These are phyloP conservation scores for Cyanoliseus patagonus DNA, from an alignment of 2,113 vertebrate species.

Conservation along the genomic window DNA sequence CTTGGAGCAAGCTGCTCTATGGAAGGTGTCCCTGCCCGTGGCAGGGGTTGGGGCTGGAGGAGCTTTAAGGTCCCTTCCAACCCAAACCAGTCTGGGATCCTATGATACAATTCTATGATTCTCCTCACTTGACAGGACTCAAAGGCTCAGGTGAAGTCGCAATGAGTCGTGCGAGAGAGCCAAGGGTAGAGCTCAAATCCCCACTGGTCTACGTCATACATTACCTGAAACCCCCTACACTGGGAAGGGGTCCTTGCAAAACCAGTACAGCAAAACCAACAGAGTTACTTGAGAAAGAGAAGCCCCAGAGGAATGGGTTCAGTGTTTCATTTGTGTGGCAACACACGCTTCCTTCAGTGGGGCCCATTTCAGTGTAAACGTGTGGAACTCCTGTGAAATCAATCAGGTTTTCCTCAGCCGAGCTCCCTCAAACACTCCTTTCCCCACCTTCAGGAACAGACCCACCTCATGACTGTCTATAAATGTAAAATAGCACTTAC, in stretches of 20 bases:
- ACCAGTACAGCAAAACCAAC: neutral
- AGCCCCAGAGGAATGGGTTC: neutral
- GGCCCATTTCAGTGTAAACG: neutral
- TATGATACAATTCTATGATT: neutral
- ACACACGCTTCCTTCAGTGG: accelerated
- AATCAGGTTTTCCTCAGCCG: neutral
- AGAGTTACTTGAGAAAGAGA: neutral
- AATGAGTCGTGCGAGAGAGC: accelerated
- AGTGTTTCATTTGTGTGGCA: neutral
- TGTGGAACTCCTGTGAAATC: neutral
- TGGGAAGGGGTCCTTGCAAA: neutral
- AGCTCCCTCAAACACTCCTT: neutral
- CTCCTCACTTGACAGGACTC: neutral
- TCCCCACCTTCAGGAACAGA: neutral
- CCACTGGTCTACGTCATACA: accelerated
- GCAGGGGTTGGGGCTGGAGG: neutral
- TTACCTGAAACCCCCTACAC: too few relatives aligned
- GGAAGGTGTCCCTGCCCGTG: neutral
- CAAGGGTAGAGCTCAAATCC: neutral
- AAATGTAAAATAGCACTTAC: neutral
- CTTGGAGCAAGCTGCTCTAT: too few relatives aligned
- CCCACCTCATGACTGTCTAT: neutral
- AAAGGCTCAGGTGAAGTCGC: neutral
- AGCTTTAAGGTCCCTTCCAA: neutral
- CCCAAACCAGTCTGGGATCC: too few relatives aligned